Base-by-base conservation (phyloP, 2,113 vertebrate genomes). In the Aptenodytes patagonicus region DNA sequence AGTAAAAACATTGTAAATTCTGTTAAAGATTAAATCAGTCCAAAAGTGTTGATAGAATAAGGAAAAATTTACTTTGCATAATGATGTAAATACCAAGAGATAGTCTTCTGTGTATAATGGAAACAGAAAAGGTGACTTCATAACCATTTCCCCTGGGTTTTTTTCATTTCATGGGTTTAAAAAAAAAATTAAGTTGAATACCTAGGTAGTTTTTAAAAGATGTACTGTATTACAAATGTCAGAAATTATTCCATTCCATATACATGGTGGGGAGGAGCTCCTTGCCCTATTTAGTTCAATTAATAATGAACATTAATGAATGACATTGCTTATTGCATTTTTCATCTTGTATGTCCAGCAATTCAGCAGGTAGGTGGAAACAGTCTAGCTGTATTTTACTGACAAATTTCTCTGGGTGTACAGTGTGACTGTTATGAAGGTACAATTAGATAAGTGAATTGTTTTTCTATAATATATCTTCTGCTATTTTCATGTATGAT, bases 281-380 rank as follows among this genome's bases (percentile, higher is more conserved):
- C 72, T 90, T 87, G 69, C 24, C 52, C 60, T 89, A 7, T 62
- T 77, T 83, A 92, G 12, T 55, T 92, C 42, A 71, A 49, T 92
- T 90, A 96, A 91, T 93, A 90, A 94, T 75, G 69, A 89, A 36
- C 34, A 49, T 66, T 92, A 90, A 91, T 90, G 72, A 89, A 71
- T 73, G 44, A 79, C 25, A 8, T 72, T 90, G 89, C 78, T 93
- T 73, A 32, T 93, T 93, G 24, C 52, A 40, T 94, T 64, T 96
- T 78, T 94, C 70, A 64, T 72, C 44, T 80, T 68, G 38, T 51
- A 26, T 44, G 34, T 55, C 82, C 79, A 51, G 75, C 54, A 32
- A 32, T 90, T 51, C 47, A 61, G 46, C 44, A 73, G 80, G 25
- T 49, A 83, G 72, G 81, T 86, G 55, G 64, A 93, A 94, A 54